Percentiles rank a stretch among this genome's conserved stretches.
phyloP scores from a whole-genome alignment of 2,888 invertebrate species.

The Hypsopygia costalis region DNA sequence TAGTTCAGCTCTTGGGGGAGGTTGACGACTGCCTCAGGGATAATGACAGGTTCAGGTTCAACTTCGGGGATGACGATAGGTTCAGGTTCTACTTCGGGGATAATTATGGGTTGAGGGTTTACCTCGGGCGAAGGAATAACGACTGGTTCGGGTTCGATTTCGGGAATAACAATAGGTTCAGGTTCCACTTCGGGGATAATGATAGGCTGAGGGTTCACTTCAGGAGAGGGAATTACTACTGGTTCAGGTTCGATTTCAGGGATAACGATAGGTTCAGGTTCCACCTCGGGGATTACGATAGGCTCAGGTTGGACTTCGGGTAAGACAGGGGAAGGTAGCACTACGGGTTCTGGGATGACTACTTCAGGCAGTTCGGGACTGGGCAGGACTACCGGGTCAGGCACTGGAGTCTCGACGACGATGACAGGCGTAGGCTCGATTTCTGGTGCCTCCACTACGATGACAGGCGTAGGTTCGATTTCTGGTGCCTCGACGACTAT shows the following conservation, averaged over 20 bases:
- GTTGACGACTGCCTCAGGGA: constrained; percentile 12
- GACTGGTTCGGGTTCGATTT: constrained; percentile 13
- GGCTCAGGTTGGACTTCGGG: constrained; percentile 9
- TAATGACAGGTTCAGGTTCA: constrained; percentile 13
- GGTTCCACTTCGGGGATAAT: constrained; percentile 10
- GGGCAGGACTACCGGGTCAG: constrained; percentile 11
- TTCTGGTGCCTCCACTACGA: constrained; percentile 6
- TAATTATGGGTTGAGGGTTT: constrained; percentile 7
- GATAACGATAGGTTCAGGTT: constrained; percentile 8
- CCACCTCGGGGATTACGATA: constrained; percentile 8
- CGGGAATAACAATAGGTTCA: constrained; percentile 7
- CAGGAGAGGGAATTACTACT: constrained; percentile 12
- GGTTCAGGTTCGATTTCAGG: constrained; percentile 12
- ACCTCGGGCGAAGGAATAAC: constrained; percentile 12
- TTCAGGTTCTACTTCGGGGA: constrained; percentile 11
- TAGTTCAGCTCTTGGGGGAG: constrained; percentile 12
- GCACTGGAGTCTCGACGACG: constrained; percentile 7
- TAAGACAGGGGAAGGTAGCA: constrained; percentile 11
- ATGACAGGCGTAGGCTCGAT: constrained; percentile 6
- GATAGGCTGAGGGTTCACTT: constrained; percentile 9
- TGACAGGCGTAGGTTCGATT: background rate
- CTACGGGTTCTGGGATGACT: constrained; percentile 11
- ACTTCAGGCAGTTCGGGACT: constrained; percentile 9
- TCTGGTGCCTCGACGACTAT: constrained; percentile 1
- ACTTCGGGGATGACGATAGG: constrained; percentile 8